phyloP scores from a whole-genome alignment of 1,140 invertebrate genomes.

The Manduca sexta region DNA sequence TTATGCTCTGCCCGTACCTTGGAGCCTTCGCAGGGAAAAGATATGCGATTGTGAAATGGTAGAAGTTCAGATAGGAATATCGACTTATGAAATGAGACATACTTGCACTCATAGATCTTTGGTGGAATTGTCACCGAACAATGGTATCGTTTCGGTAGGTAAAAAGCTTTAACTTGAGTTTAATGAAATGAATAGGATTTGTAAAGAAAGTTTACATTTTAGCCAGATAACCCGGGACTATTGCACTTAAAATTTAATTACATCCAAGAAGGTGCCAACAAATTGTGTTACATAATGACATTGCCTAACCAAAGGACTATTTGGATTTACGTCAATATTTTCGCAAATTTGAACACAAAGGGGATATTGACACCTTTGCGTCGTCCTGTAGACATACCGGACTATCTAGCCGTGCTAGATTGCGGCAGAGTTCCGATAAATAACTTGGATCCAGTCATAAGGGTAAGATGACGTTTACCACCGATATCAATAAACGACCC shows the following conservation, averaged over 20 bases:
- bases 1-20: conserved; percentile 39
- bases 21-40: conserved; percentile 53
- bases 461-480: conserved; percentile 51
- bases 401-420: conserved; percentile 47
- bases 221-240: conserved; percentile 42
- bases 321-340: conserved; percentile 44
- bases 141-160: conserved; percentile 57
- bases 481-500: neutral
- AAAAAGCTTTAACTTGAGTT: conserved; percentile 4
- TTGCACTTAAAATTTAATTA: conserved; percentile 51
- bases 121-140: conserved; percentile 40
- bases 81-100: conserved; percentile 55
- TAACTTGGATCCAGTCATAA: conserved; percentile 63
- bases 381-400: conserved; percentile 20
- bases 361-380: conserved; percentile 45
- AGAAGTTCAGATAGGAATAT: conserved; percentile 52
- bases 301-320: conserved; percentile 54
- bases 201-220: conserved; percentile 20
- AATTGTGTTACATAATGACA: conserved; percentile 48
- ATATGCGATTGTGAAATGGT: conserved; percentile 65
- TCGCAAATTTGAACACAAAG: conserved; percentile 35
- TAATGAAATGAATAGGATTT: too few relatives aligned
- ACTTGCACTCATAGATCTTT: conserved; percentile 47
- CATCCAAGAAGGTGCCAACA: conserved; percentile 36
- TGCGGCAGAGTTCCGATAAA: conserved; percentile 65